These are phyloP conservation scores for Heliconius melpomene DNA, from an alignment of 1,140 invertebrate genomes.

Conservation along the genomic window DNA sequence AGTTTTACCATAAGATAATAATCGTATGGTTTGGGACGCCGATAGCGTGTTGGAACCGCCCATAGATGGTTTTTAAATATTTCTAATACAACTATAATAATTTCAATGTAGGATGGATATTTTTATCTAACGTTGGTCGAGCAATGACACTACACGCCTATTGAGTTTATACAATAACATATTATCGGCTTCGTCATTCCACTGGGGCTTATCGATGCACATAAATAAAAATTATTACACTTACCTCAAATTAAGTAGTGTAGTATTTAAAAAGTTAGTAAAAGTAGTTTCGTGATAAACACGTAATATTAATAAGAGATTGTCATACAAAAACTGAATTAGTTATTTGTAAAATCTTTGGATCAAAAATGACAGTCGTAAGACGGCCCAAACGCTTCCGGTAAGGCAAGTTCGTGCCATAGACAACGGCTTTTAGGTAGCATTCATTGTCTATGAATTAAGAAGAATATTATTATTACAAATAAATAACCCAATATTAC, in stretches of 20 bases:
- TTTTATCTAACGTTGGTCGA: conserved; percentile 46
- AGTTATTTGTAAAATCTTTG: conserved; percentile 59
- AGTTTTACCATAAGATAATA: conserved; percentile 30
- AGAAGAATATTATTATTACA: no score
- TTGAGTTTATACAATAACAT: conserved; percentile 51
- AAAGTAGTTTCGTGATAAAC: conserved; percentile 18
- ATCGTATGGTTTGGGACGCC: conserved; percentile 27
- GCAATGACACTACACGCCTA: conserved; percentile 48
- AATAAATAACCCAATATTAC: no score
- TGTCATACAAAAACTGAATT: conserved; percentile 44
- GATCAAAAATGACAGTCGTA: conserved; percentile 62
- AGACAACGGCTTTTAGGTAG: background rate
- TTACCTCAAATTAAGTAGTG: conserved; percentile 46
- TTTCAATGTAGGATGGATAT: conserved; percentile 44
- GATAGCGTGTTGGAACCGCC: conserved; percentile 50
- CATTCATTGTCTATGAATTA: background rate
- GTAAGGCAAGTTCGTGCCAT: conserved; percentile 18
- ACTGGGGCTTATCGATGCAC: conserved; percentile 35
- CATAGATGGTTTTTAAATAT: conserved; percentile 21
- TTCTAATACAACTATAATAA: conserved; percentile 10
- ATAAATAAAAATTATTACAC: conserved; percentile 37
- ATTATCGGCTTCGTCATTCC: conserved; percentile 66
- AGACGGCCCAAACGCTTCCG: conserved; percentile 63
- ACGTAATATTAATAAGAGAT: conserved; percentile 38
- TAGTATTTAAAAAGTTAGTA: conserved; percentile 22